Percentiles rank a stretch among this genome's conserved stretches.
phyloP scores from a whole-genome alignment of 2,888 invertebrate species.

The Electrophaes corylata region DNA sequence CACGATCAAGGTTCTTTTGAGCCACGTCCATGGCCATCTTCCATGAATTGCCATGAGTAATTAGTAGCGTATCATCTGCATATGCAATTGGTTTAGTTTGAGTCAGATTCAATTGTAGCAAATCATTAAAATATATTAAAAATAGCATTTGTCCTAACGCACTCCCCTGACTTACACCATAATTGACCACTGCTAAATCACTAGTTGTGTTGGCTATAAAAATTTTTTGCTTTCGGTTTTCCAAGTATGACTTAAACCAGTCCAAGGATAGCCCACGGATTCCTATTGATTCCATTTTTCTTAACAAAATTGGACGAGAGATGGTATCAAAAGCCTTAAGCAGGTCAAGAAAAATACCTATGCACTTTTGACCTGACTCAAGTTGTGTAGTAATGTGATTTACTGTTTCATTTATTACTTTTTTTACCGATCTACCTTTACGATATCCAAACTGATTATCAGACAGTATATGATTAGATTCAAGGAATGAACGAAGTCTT shows the following conservation, averaged over 20 bases:
- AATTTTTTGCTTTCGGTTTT: constrained; percentile 20
- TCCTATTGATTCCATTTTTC: constrained; percentile 23
- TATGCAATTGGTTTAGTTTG: constrained; percentile 14
- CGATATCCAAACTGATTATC: constrained; percentile 14
- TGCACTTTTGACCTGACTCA: constrained; percentile 14
- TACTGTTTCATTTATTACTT: constrained; percentile 6
- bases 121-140: constrained; percentile 22
- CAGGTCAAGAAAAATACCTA: constrained; percentile 28
- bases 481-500: constrained; percentile 10
- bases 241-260: constrained; percentile 25
- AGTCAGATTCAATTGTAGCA: constrained; percentile 11
- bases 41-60: constrained; percentile 24
- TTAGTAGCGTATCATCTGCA: constrained; percentile 24
- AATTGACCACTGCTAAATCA: constrained; percentile 5
- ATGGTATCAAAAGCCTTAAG: constrained; percentile 29
- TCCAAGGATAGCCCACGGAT: constrained; percentile 16
- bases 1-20: constrained; percentile 10
- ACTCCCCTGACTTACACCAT: constrained; percentile 19
- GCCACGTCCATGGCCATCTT: neutral
- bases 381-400: constrained; percentile 1
- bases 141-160: constrained; percentile 14
- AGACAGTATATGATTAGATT: constrained; percentile 13
- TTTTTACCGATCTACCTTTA: constrained; percentile 10
- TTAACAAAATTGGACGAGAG: constrained; percentile 23
- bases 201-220: constrained; percentile 1